phyloP scores from a whole-genome alignment of 2,888 invertebrate genomes.

The Coenonympha arcania region DNA sequence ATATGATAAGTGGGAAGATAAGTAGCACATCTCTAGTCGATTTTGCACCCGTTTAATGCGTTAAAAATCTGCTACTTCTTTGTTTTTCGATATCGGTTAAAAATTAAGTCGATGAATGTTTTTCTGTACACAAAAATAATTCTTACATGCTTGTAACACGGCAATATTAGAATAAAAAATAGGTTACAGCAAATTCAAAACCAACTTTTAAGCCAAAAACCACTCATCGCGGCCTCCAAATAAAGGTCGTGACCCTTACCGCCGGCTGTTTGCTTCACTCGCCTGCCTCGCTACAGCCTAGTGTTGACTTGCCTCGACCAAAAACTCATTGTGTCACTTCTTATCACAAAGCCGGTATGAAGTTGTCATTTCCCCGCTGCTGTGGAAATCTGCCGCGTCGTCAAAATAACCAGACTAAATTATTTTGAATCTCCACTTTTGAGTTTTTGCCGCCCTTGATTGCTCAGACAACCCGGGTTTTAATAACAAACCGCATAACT shows the following conservation, averaged over 20 bases:
- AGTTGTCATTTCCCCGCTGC: slow-evolving; percentile 54
- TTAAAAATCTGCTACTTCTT: no score
- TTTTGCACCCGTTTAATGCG: no score
- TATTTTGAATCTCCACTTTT: slow-evolving; percentile 14
- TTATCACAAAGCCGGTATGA: slow-evolving; percentile 54
- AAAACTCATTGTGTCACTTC: slow-evolving; percentile 66
- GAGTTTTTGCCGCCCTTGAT: slow-evolving; percentile 14
- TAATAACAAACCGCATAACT: slow-evolving; percentile 16
- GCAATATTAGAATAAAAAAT: slow-evolving; percentile 16
- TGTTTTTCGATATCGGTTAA: no score
- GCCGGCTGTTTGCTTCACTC: slow-evolving; percentile 59
- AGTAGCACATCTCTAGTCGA: no score
- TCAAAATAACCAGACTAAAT: slow-evolving; percentile 32
- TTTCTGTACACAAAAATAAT: no score
- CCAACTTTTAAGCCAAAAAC: slow-evolving; percentile 28
- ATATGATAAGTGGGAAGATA: no score
- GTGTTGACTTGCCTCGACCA: slow-evolving; percentile 57
- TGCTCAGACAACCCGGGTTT: slow-evolving; percentile 6
- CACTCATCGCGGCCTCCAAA: slow-evolving; percentile 42
- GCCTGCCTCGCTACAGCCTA: slow-evolving; percentile 21
- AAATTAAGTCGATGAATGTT: no score
- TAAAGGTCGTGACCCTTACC: slow-evolving; percentile 65
- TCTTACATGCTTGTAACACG: neutral
- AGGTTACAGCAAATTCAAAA: slow-evolving; percentile 27
- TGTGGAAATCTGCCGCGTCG: slow-evolving; percentile 48